Evolutionary conservation across 2,797 vertebrate species (phyloP), one percentile per base, ranked within the genome.

Genomic region (Clarias platycephalus): DNA sequence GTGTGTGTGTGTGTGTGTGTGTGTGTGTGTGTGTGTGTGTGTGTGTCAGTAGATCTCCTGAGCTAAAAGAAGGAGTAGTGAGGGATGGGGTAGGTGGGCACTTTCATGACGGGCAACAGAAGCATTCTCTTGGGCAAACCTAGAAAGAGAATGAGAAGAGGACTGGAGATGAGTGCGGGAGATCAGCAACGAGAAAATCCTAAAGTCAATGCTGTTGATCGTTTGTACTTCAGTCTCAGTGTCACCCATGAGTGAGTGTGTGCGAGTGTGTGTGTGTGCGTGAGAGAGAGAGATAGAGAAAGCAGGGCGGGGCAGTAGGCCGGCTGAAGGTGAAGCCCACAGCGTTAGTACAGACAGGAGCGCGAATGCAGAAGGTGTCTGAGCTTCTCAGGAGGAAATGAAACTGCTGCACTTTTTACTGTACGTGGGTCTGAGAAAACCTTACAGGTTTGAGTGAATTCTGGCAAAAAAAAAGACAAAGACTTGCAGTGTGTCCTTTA

Each of bases 81-180:
- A 92, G 97, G 97, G 93, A 98, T 93, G 91, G 97, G 96, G 95
- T 97, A 99, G 95, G 97, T 94, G 93, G 97, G 97, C 93, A 99
- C 95, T 97, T 99, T 99, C 98, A 99, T 98, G 96, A 99, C 95
- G 93, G 98, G 98, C 95, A 99, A 98, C 97, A 99, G 97, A 96
- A 99, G 95, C 98, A 99, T 99, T 98, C 98, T 98, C 96, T 99
- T 99, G 96, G 98, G 97, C 93, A 99, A 97, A 98, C 98, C 98
- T 99, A 96, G 96, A 97, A 95, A 96, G 93, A 96, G 97, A 95
- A 97, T 91, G 96, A 96, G 96, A 93, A 96, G 91, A 98, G 95
- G 94, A 96, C 96, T 96, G 95, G 93, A 96, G 93, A 95, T 98
- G 93, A 98, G 96, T 96, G 95, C 92, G 93, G 93, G 92, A 53